These are phyloP conservation scores for Intellagama lesueurii DNA, from an alignment of 2,797 vertebrate genomes.

Conservation along the genomic window DNA sequence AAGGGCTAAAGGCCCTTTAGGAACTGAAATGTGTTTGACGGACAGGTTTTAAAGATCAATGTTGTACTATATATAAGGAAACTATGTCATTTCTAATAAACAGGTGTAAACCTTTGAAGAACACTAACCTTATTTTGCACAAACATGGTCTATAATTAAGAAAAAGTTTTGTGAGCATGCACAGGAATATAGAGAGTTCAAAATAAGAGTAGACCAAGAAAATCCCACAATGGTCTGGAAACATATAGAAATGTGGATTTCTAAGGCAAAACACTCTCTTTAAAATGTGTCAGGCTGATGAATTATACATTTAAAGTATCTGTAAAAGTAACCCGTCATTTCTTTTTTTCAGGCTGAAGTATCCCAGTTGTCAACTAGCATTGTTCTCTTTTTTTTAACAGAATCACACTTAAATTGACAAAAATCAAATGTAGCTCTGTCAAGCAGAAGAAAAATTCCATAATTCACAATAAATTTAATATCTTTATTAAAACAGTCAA, in stretches of 20 bases:
- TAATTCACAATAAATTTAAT: neutral
- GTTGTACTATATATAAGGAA: neutral
- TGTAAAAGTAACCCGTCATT: neutral
- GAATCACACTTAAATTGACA: neutral
- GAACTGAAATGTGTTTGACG: neutral
- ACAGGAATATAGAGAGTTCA: neutral
- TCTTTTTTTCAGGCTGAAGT: neutral
- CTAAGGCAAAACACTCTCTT: neutral
- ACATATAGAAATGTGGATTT: neutral
- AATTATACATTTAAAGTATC: conserved; percentile 1
- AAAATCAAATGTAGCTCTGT: neutral
- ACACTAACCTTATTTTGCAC: neutral
- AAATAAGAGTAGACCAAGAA: neutral
- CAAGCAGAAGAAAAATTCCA: neutral
- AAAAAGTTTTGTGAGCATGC: neutral
- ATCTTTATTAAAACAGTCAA: neutral
- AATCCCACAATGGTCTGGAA: neutral
- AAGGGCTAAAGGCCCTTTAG: neutral
- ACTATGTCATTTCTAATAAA: neutral
- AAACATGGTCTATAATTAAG: neutral
- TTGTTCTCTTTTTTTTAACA: neutral
- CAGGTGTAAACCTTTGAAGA: neutral
- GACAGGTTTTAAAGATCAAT: neutral
- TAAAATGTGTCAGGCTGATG: neutral
- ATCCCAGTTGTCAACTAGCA: conserved; percentile 6